phyloP scores from a whole-genome alignment of 1,140 invertebrate species.

The Pseudomyrmex dendroicus region DNA sequence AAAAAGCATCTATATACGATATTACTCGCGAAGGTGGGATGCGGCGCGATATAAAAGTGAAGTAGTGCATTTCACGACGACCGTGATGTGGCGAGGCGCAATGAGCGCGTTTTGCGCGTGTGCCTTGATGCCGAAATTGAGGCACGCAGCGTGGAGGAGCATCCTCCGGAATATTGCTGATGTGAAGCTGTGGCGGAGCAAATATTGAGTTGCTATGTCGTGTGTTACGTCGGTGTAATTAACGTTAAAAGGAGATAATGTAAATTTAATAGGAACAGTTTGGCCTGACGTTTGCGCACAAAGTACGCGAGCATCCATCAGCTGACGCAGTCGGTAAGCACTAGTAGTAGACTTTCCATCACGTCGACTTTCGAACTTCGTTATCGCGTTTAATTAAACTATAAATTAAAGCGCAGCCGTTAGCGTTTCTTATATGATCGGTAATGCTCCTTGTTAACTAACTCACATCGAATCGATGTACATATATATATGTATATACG shows the following conservation, averaged over 20 bases:
- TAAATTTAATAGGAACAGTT: conserved; percentile 52
- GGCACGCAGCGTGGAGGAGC: not conserved
- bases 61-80: conserved; percentile 33
- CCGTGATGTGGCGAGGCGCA: not conserved
- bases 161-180: conserved; percentile 5
- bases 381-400: conserved; percentile 61
- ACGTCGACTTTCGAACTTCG: conserved; percentile 50
- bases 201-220: conserved; percentile 25
- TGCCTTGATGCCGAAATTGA: conserved; percentile 11
- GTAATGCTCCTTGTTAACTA: conserved; percentile 44
- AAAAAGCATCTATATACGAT: conserved; percentile 22
- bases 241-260: conserved; percentile 49
- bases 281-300: conserved; percentile 15
- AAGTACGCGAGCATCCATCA: conserved; percentile 42
- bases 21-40: conserved; percentile 1
- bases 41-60: conserved; percentile 42
- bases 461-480: conserved; percentile 33
- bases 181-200: not conserved
- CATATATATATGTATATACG: too few relatives aligned
- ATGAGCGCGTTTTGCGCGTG: not conserved
- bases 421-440: conserved; percentile 53
- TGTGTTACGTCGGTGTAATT: conserved; percentile 15
- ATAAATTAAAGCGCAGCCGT: conserved; percentile 54
- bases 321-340: conserved; percentile 32
- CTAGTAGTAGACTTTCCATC: conserved; percentile 22